Conservation (phyloP, 2,797 vertebrate species). For the Natrix natrix region DNA sequence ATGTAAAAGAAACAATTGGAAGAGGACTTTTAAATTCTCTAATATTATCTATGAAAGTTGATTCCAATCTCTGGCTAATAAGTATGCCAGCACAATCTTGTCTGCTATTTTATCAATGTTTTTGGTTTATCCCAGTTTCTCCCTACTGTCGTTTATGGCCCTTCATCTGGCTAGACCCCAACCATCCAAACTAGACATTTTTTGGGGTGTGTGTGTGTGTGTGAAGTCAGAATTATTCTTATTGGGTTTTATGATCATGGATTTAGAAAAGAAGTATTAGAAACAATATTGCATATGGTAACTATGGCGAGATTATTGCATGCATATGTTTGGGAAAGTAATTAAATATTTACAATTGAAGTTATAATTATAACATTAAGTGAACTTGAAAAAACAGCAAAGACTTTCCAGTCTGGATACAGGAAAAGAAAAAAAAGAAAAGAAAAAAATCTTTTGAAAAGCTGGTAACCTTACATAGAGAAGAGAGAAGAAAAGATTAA, state of each 20-base stretch:
- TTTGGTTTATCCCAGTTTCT: neutral
- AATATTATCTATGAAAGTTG: too few relatives aligned
- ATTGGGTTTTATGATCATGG: neutral
- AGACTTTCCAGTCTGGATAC: neutral
- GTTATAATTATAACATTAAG: neutral
- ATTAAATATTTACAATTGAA: neutral
- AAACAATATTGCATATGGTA: neutral
- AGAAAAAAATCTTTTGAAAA: too few relatives aligned
- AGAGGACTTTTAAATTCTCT: too few relatives aligned
- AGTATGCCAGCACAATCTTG: too few relatives aligned
- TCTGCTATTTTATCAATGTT: neutral
- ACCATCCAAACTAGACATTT: too few relatives aligned
- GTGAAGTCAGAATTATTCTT: neutral
- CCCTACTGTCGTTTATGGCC: neutral
- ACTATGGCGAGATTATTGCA: neutral
- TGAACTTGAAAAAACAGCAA: neutral
- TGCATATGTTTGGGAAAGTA: neutral
- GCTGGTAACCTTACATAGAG: too few relatives aligned
- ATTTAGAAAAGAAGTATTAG: neutral
- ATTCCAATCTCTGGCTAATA: too few relatives aligned
- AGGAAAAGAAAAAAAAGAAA: too few relatives aligned
- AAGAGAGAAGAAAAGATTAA: too few relatives aligned
- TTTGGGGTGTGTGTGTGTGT: too few relatives aligned
- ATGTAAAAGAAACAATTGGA: too few relatives aligned
- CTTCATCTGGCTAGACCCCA: neutral